Evolutionary conservation across 2,113 vertebrate genomes (phyloP), one percentile per base, ranked within the genome.

Genomic region (Gallinago media): DNA sequence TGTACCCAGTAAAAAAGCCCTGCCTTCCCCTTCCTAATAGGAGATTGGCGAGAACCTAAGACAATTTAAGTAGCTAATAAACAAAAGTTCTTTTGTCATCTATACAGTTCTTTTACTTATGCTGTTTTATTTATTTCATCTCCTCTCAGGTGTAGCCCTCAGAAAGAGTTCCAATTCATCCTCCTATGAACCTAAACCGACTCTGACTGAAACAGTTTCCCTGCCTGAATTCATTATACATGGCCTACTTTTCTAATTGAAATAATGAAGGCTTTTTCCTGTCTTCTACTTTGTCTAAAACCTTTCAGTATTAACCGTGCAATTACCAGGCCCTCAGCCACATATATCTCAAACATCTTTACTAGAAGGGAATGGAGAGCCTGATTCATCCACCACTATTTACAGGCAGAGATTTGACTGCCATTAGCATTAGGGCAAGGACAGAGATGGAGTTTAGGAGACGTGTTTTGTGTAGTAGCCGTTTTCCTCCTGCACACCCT

Each of bases 181-280:
- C 68, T 96, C 29, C 80, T 95, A 80, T 92, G 74, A 97, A 97
- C 62, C 52, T 76, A 95, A 93, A 65, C 92, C 82, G 86, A 74
- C 75, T 92, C 63, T 92, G 66, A 67, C 42, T 95, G 36, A 79
- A 96, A 83, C 54, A 88, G 86, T 94, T 96, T 96, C 97, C 76
- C 87, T 94, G 47, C 32, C 59, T 97, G 87, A 97, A 84, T 96
- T 95, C 82, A 94, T 96, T 96, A 91, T 76, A 82, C 31, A 56
- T 94, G 47, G 12, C 65, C 68, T 94, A 85, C 59, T 96, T 96
- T 97, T 91, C 77, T 79, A 95, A 94, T 80, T 95, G 89, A 93
- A 94, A 93, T 92, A 94, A 96, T 61, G 59, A 89, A 92, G 66
- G 74, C n/a, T 86, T 82, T 95, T 83, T 74, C 42, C 74, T 52